These are phyloP conservation scores for Hyperopisus bebe DNA, from an alignment of 2,113 vertebrate genomes.

Conservation along the genomic window DNA sequence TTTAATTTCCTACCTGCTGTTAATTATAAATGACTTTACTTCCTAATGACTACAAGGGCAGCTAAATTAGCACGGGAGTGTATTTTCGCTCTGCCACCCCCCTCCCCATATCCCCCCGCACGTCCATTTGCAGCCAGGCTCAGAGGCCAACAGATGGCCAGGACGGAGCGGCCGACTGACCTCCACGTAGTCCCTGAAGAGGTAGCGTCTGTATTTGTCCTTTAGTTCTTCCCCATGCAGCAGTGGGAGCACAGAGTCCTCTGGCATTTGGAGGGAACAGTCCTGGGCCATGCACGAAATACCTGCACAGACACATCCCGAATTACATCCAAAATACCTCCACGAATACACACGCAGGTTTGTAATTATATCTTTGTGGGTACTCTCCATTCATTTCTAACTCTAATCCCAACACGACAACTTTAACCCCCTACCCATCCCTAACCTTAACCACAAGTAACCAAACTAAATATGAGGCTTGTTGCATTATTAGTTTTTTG, in stretches of 20 bases:
- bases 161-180: constrained; percentile 46
- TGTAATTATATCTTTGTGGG: too few species aligned
- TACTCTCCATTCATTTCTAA: too few species aligned
- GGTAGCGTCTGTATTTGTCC: constrained; percentile 99
- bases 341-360: constrained; percentile 9
- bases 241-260: constrained; percentile 93
- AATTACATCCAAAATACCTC: neutral
- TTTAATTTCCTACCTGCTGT: neutral
- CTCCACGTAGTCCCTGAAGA: constrained; percentile 99
- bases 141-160: neutral
- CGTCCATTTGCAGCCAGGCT: neutral
- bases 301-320: constrained; percentile 58
- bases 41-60: neutral
- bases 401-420: too few species aligned
- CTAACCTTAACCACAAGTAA: too few species aligned
- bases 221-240: constrained; percentile 90
- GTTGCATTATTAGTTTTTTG: too few species aligned
- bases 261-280: constrained; percentile 86
- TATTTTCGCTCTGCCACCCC: neutral
- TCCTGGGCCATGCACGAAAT: constrained; percentile 99
- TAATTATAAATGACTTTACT: constrained; percentile 4
- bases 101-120: too few species aligned
- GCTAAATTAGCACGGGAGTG: neutral
- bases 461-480: too few species aligned
- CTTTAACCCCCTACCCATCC: too few species aligned